These are phyloP conservation scores for Turritopsis dohrnii DNA, from an alignment of 30 jellyfish, hydroid and myxozoan species.

Conservation along the genomic window DNA sequence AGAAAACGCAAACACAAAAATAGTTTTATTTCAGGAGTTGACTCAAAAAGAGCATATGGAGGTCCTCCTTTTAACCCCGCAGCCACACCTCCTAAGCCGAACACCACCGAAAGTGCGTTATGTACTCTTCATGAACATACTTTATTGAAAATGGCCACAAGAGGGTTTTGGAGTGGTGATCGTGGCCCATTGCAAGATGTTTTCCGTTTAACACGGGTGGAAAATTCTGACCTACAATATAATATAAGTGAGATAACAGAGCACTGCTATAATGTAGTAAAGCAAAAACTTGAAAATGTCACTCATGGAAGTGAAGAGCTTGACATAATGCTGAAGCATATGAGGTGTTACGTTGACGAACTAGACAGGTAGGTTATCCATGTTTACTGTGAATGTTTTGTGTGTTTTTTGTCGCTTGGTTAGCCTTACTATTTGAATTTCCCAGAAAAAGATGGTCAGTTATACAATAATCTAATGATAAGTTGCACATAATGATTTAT, in stretches of 20 bases:
- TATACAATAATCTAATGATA: no score
- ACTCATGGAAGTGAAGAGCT: constrained; percentile 35
- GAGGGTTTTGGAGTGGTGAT: constrained; percentile 98
- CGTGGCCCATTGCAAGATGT: constrained; percentile 92
- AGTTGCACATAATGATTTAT: no score
- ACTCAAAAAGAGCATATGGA: constrained; percentile 55
- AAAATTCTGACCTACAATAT: constrained; percentile 61
- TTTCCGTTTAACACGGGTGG: constrained; percentile 76
- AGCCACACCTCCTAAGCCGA: constrained; percentile 75
- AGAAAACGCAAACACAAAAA: constrained; percentile 12
- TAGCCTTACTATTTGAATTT: no score
- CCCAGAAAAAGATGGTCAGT: no score
- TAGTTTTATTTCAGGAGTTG: background rate
- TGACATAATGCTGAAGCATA: constrained; percentile 51
- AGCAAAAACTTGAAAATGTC: constrained; percentile 50
- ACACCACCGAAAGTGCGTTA: constrained; percentile 76
- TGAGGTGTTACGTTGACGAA: constrained; percentile 87
- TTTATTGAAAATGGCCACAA: constrained; percentile 85
- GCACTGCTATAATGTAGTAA: constrained; percentile 76
- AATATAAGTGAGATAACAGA: constrained; percentile 80
- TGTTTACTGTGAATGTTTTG: background rate
- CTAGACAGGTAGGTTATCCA: constrained; percentile 62
- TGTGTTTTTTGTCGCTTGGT: no score
- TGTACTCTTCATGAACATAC: constrained; percentile 89
- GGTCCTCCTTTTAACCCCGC: constrained; percentile 93